phyloP scores from a whole-genome alignment of 2,113 vertebrate species.

The Scolopax mira region DNA sequence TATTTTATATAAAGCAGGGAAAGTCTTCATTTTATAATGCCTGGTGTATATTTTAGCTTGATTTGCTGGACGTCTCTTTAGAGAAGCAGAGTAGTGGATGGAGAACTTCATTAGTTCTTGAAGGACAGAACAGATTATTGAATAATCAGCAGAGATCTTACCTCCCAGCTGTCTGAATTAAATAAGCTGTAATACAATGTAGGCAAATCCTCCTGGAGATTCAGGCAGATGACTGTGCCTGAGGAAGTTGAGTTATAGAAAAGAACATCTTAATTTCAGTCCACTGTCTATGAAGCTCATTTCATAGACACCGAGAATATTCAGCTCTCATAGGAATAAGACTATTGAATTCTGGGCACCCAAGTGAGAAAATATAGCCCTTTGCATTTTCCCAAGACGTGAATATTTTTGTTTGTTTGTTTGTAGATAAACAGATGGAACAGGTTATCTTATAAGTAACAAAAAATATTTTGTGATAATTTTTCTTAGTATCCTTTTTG shows the following conservation, averaged over 20 bases:
- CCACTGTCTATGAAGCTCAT: not conserved
- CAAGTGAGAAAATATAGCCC: not conserved
- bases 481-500: not conserved
- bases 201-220: not conserved
- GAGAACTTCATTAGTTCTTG: not conserved
- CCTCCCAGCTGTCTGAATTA: not conserved
- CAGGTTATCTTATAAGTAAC: not conserved
- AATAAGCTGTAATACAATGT: slow-evolving; percentile 16
- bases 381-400: not conserved
- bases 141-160: not conserved
- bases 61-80: not conserved
- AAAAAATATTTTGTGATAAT: not conserved
- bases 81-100: not conserved
- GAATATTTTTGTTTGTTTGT: not conserved
- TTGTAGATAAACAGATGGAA: not conserved
- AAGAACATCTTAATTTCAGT: slow-evolving; percentile 17
- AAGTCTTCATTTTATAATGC: not conserved
- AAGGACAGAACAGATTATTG: not conserved
- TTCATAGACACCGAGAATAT: not conserved
- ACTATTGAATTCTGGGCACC: not conserved
- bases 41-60: not conserved
- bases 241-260: not conserved
- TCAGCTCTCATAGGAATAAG: not conserved
- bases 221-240: not conserved
- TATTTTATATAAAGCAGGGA: not conserved